Percentiles rank a stretch among this genome's conserved stretches.
Evolutionary conservation across 2,888 invertebrate genomes (phyloP).

Genomic region (Siphlonurus alternatus): DNA sequence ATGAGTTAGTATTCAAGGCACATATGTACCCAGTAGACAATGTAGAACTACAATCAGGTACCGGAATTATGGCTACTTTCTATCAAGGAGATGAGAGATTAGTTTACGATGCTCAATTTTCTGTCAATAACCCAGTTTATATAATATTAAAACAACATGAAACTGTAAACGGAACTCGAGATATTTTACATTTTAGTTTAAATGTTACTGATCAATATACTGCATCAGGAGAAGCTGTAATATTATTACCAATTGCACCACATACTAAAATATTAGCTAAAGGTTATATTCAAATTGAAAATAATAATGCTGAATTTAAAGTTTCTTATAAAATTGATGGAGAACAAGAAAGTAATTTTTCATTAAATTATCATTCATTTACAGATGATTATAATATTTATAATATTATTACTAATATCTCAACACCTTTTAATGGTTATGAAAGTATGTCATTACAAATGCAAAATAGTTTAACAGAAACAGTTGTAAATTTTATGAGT

Average conservation of each 20-base stretch:
- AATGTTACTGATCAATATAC: not conserved
- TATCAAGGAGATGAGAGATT: not conserved
- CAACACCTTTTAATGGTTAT: not conserved
- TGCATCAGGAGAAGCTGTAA: not conserved
- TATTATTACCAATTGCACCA: not conserved
- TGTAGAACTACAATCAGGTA: not conserved
- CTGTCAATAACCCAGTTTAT: not conserved
- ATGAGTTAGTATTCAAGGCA: not conserved
- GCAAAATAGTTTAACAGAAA: not conserved
- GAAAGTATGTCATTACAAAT: not conserved
- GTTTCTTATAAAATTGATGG: not conserved
- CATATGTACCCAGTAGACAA: not conserved
- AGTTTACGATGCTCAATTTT: not conserved
- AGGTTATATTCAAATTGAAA: slow-evolving; percentile 1
- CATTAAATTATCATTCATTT: not conserved
- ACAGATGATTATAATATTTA: not conserved
- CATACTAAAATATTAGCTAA: not conserved
- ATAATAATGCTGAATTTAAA: not conserved
- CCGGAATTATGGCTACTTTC: not conserved
- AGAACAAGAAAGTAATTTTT: not conserved
- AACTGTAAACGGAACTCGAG: not conserved
- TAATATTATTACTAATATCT: not conserved
- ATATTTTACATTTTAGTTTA: not conserved
- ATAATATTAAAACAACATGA: not conserved
- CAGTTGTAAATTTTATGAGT: not conserved